Evolutionary conservation across 2,797 vertebrate genomes (phyloP).

Genomic region (Fundulus diaphanus): DNA sequence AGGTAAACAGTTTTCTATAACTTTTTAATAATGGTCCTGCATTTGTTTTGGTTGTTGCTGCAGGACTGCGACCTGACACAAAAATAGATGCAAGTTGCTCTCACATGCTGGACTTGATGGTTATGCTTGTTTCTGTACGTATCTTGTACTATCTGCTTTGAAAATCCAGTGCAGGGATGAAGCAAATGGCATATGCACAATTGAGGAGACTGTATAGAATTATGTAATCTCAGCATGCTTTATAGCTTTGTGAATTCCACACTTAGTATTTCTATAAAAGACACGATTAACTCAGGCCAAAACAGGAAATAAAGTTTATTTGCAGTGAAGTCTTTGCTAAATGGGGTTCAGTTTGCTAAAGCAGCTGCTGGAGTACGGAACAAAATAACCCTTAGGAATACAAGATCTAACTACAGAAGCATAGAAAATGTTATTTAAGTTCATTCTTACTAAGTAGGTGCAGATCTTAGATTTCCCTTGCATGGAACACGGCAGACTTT

Average conservation of each 20-base stretch:
- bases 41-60: background rate
- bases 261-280: background rate
- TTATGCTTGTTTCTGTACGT: background rate
- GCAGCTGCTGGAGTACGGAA: conserved; percentile 32
- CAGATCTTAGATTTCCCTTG: conserved; percentile 34
- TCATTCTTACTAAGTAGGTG: conserved; percentile 28
- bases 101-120: background rate
- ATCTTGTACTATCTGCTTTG: background rate
- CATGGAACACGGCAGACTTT: conserved; percentile 24
- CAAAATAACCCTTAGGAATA: conserved; percentile 33
- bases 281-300: background rate
- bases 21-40: background rate
- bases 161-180: background rate
- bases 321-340: conserved; percentile 1
- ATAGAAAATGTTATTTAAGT: background rate
- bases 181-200: background rate
- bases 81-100: background rate
- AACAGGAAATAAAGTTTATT: background rate
- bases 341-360: background rate
- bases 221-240: too few species aligned
- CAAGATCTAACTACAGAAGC: conserved; percentile 25
- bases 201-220: background rate
- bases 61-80: background rate
- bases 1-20: background rate
- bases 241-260: background rate